Evolutionary conservation across 2,113 vertebrate genomes (phyloP), one percentile per base, ranked within the genome.

Genomic region (Puntigrus tetrazona): DNA sequence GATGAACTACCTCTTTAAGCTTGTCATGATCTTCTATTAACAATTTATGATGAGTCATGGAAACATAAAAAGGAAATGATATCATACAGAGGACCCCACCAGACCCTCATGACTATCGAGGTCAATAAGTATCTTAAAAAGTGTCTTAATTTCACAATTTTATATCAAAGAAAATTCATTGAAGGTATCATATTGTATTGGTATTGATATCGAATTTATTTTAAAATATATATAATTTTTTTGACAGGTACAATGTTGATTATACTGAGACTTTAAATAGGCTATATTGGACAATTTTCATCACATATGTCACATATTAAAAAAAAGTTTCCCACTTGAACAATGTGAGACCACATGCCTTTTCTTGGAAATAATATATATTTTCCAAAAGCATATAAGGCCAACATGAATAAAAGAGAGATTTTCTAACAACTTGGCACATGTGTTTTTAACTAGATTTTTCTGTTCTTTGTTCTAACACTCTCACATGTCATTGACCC

Each of bases 401-500:
- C 9, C n/a, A 25, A 25, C n/a, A 59, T 25, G n/a, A 59, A 59
- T 55, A 55, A 55, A 55, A 22, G 13, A 25, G 3, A 11, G 1
- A 11, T 10, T 59, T 59, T 59, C 55, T 59, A 59, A 59, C 8
- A 59, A 59, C 63, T 34, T 67, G 16, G 5, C 5, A 34, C 29
- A 67, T 25, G n/a, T 59, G 57, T 59, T 59, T 67, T 34, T 34
- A 67, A 67, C 29, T 18, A 67, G 63, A 34, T 67, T 67, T 67
- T 31, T 65, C 31, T 67, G 9, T 59, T 13, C 57, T 59, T 59
- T 25, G 5, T 59, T 59, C n/a, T 59, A 25, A 59, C n/a, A 36
- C 8, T 55, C 50, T 20, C 6, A 55, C 7, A 0, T 94, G 89
- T 91, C 89, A 91, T 90, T 86, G 89, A 92, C 91, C 92, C 91